A percentile compares a stretch with the other conserved stretches of the same genome.
These are phyloP conservation scores for Caenorhabditis doughertyi DNA, from an alignment of 2,888 invertebrate genomes.

Conservation along the genomic window DNA sequence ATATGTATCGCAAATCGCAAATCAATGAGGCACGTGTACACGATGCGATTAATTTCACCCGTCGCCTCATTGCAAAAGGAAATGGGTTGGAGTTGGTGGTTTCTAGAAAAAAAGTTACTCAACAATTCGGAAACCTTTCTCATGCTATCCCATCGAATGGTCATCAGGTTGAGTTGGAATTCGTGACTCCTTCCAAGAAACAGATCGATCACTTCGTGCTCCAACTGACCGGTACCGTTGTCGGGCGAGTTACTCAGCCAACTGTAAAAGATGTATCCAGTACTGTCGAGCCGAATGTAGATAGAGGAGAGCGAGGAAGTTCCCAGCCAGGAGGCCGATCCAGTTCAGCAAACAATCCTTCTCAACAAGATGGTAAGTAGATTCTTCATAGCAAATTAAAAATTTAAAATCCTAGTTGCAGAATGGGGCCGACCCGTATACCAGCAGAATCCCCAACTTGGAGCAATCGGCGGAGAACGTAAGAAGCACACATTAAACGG, in stretches of 20 bases:
- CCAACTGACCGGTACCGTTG: conserved; percentile 58
- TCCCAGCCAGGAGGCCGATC: conserved; percentile 20
- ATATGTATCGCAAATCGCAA: conserved; percentile 76
- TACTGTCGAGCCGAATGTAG: not conserved
- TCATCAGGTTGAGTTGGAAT: conserved; percentile 75
- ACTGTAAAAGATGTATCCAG: conserved; percentile 47
- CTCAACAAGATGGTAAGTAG: conserved; percentile 29
- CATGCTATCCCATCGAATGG: conserved; percentile 77
- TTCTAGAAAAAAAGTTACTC: conserved; percentile 76
- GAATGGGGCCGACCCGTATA: conserved; percentile 49
- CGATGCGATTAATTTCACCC: conserved; percentile 77
- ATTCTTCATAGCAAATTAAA: not conserved
- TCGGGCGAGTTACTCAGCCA: conserved; percentile 58
- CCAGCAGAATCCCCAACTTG: conserved; percentile 50
- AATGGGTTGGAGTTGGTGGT: conserved; percentile 76
- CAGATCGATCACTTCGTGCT: conserved; percentile 64
- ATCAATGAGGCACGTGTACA: conserved; percentile 72
- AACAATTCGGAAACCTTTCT: conserved; percentile 74
- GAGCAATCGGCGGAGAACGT: conserved; percentile 73
- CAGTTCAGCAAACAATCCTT: not conserved
- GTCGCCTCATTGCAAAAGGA: conserved; percentile 73
- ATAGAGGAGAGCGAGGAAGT: not conserved
- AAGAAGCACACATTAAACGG: conserved; percentile 63
- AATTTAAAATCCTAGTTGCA: not conserved
- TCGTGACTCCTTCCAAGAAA: conserved; percentile 64